Percentiles rank a stretch among this genome's conserved stretches.
phyloP scores from a whole-genome alignment of 2,797 vertebrate species.

The Karalla daura region DNA sequence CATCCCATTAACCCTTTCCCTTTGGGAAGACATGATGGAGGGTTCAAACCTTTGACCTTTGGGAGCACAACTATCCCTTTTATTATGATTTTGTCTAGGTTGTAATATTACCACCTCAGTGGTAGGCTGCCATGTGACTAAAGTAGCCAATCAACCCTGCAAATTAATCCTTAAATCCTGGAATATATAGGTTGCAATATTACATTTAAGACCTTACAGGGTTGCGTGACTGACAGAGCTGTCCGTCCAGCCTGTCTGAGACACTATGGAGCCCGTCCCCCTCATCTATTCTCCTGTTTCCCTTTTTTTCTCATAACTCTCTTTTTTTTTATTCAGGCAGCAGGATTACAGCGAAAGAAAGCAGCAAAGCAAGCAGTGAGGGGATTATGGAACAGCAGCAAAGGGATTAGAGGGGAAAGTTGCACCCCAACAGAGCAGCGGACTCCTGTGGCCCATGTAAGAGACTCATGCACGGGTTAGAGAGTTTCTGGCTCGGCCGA shows the following conservation, averaged over 20 bases:
- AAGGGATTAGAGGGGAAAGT: constrained; percentile 70
- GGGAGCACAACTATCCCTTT: no score
- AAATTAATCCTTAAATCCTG: no score
- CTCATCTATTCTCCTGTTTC: constrained; percentile 50
- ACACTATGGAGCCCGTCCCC: constrained; percentile 46
- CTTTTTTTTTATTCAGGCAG: constrained; percentile 69
- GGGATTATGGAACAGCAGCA: constrained; percentile 70
- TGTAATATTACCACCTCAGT: no score
- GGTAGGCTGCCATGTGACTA: no score
- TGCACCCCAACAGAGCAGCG: constrained; percentile 62
- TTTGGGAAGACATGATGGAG: no score
- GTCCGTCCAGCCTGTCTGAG: constrained; percentile 42
- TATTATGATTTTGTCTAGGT: no score
- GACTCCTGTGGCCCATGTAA: constrained; percentile 54
- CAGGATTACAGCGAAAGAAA: constrained; percentile 74
- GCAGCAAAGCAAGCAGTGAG: constrained; percentile 69
- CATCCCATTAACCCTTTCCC: no score
- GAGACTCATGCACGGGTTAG: constrained; percentile 47
- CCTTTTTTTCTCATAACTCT: no score
- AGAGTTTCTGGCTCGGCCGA: constrained; percentile 22
- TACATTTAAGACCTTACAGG: no score
- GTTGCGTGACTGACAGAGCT: constrained; percentile 35
- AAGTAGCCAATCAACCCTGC: no score
- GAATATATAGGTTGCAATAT: no score
- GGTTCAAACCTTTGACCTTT: no score